Base-by-base conservation (phyloP, 2,888 invertebrate species). In the Rhopalosiphum nymphaeae region DNA sequence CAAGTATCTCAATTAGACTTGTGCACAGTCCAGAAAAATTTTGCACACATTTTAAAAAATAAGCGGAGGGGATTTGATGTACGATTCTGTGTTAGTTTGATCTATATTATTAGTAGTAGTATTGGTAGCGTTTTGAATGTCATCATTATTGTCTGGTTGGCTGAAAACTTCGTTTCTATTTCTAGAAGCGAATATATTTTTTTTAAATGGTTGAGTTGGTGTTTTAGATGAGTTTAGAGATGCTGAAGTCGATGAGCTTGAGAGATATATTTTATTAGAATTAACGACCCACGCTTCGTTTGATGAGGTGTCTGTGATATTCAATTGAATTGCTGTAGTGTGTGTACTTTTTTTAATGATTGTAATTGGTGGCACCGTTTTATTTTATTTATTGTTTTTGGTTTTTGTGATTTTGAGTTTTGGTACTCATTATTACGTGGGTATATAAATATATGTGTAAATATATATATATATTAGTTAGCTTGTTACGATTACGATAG, bases 171-270 rank as follows among this genome's bases (percentile, higher is more conserved):
- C 61, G 13, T n/a, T n/a, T n/a, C 61, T 67, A n/a, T 67, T 67
- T 67, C 61, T 67, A 29, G 61, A 61, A 1, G 36, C 78, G 21
- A 84, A 84, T 84, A 84, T 25, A 42, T 84, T 84, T 84, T 84
- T 84, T 84, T 84, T 67, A 67, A n/a, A n/a, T 67, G 61, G 61
- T 67, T 67, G 61, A n/a, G 61, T 67, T 67, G 61, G 25, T 84
- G 84, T 42, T 84, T 84, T 84, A 42, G 84, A 42, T 36, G 84
- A 84, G n/a, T 84, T 84, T 84, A 13, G 42, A 42, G 84, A 84
- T 36, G 42, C 84, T 21, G 84, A 84, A 36, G 36, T 25, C 84
- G 84, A 84, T 0, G 84, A 84, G 84, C 1, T 84, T 42, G 84
- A 84, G 84, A 9, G 42, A 84, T 84, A 42, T 84, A 49, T 87